A percentile compares a stretch with the other conserved stretches of the same genome.
Conservation (phyloP, 2,797 vertebrate genomes). For the Menidia menidia region DNA sequence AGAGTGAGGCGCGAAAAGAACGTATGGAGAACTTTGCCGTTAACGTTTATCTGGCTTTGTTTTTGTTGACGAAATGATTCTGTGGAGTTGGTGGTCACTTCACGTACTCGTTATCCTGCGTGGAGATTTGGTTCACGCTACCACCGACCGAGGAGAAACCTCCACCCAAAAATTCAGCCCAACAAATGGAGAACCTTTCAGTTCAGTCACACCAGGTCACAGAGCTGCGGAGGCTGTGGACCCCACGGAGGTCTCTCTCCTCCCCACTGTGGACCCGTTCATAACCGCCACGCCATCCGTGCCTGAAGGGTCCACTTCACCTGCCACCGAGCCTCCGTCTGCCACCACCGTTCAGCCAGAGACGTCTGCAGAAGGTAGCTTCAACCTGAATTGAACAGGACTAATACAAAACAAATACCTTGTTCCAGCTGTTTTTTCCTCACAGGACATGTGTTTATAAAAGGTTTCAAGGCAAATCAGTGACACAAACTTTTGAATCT, state of each 20-base stretch:
- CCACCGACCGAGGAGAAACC: conserved; percentile 22
- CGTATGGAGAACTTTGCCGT: neutral
- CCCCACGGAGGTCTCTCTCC: neutral
- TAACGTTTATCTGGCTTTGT: conserved; percentile 5
- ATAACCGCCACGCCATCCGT: neutral
- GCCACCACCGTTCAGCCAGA: conserved; percentile 26
- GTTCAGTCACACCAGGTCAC: conserved; percentile 41
- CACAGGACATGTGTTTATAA: neutral
- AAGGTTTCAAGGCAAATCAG: neutral
- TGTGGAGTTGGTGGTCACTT: conserved; percentile 18
- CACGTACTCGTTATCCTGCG: conserved; percentile 38
- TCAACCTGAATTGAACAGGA: neutral
- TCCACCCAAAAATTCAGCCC: neutral
- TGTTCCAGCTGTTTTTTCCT: neutral
- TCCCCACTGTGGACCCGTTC: neutral
- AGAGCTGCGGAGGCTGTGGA: neutral
- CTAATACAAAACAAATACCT: neutral
- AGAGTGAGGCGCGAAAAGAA: neutral
- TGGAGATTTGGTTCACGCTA: conserved; percentile 27
- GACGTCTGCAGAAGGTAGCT: conserved; percentile 43
- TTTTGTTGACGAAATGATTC: conserved; percentile 54
- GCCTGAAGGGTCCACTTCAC: conserved; percentile 17
- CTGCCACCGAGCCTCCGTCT: conserved; percentile 18
- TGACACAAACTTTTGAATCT: neutral
- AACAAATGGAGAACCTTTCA: neutral